phyloP scores from a whole-genome alignment of 2,888 invertebrate species.

The Geophilus truncorum region DNA sequence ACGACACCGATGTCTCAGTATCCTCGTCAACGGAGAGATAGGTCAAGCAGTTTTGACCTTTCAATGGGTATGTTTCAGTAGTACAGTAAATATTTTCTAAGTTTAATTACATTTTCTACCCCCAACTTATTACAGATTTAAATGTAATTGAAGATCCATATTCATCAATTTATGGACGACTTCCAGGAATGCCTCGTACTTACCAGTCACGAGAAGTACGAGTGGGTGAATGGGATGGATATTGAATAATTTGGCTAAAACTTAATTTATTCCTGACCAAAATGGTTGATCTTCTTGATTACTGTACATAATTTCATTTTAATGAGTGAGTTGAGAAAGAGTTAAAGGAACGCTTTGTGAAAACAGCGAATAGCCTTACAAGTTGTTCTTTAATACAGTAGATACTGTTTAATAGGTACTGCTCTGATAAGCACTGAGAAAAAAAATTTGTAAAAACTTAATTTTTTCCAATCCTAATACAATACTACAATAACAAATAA shows the following conservation, averaged over 20 bases:
- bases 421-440: too few species aligned
- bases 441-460: too few species aligned
- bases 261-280: not conserved
- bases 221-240: constrained; percentile 30
- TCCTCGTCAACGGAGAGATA: not conserved
- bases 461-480: too few species aligned
- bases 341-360: not conserved
- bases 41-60: not conserved
- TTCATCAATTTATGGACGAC: constrained; percentile 4
- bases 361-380: too few species aligned
- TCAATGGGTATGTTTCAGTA: not conserved
- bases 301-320: not conserved
- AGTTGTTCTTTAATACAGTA: too few species aligned
- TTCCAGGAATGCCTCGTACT: constrained; percentile 6
- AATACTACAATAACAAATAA: too few species aligned
- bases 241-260: not conserved
- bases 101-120: not conserved
- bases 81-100: too few species aligned
- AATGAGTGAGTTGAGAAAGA: not conserved
- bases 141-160: not conserved
- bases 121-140: not conserved
- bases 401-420: too few species aligned
- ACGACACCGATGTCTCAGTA: not conserved
- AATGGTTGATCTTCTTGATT: not conserved
- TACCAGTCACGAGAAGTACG: constrained; percentile 18